Evolutionary conservation across 2,888 invertebrate genomes (phyloP), one percentile per base, ranked within the genome.

Genomic region (Trachelus tabidus): DNA sequence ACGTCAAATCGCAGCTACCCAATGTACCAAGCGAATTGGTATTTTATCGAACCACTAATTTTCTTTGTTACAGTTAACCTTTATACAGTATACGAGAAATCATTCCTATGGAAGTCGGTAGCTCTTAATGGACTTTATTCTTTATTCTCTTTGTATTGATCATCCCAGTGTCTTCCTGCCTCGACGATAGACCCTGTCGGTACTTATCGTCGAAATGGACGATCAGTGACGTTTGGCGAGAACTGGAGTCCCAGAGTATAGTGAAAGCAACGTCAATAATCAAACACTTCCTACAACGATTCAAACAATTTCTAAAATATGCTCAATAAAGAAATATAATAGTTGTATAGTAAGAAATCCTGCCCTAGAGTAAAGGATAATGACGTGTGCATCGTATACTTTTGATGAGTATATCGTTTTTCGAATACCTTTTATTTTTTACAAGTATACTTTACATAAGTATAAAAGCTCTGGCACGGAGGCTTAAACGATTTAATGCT

Each of bases 251-350:
- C 83, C 86, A 83, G 88, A 88, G 89, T 90, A 90, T 88, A 89
- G 89, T 89, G 76, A 83, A 86, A 88, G 89, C 87, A 85, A 85
- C 83, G 86, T 89, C 87, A 87, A 89, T 89, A 86, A 90, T 89
- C 85, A 85, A 87, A 87, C 81, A 90, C 90, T 90, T 90, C 89
- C 89, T 89, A 89, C 89, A 90, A 90, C 90, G 89, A 90, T 86
- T 89, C 86, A 83, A 89, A 90, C 87, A 87, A 89, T 90, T 90
- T 90, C 89, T 90, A 90, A 90, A 90, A 89, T 88, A 87, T 89
- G 89, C 90, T 90, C 89, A 90, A 90, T 89, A 87, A 88, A 83
- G 85, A 85, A 85, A 86, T 87, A 84, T 87, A 89, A 87, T 88
- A 89, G 87, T 88, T 87, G 84, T 89, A 89, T 88, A 89, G 85